These are phyloP conservation scores for Amphiprion clarkii DNA, from an alignment of 2,797 vertebrate species.

Conservation along the genomic window DNA sequence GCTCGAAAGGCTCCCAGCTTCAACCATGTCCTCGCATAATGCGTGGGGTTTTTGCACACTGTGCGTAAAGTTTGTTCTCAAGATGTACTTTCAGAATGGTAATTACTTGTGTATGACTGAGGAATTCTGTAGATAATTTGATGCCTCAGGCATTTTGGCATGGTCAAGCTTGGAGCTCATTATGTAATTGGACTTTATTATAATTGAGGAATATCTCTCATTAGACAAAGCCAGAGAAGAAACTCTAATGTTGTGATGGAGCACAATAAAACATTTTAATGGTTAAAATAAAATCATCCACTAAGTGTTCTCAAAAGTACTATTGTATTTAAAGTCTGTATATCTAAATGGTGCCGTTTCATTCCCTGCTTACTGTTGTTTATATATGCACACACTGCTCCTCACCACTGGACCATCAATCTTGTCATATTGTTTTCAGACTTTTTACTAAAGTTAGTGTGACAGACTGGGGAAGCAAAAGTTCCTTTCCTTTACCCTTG, in stretches of 20 bases:
- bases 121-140: slow-evolving; percentile 18
- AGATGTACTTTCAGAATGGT: slow-evolving; percentile 33
- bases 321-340: no score
- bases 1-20: slow-evolving; percentile 12
- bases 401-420: no score
- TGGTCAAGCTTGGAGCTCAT: slow-evolving; percentile 16
- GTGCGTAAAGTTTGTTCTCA: slow-evolving; percentile 13
- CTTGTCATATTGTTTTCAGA: no score
- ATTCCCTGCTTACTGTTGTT: no score
- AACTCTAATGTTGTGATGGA: not conserved
- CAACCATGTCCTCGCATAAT: not conserved
- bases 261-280: not conserved
- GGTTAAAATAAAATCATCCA: not conserved
- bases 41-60: not conserved
- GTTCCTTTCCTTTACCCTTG: no score
- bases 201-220: not conserved
- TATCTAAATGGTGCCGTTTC: no score
- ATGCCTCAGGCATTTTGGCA: slow-evolving; percentile 14
- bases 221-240: slow-evolving; percentile 7
- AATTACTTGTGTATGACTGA: slow-evolving; percentile 25
- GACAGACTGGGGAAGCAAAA: no score
- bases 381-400: no score
- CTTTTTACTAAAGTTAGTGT: no score
- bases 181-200: slow-evolving; percentile 32
- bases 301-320: not conserved